These are phyloP conservation scores for Lymantria monacha DNA, from an alignment of 2,888 invertebrate species.

Conservation along the genomic window DNA sequence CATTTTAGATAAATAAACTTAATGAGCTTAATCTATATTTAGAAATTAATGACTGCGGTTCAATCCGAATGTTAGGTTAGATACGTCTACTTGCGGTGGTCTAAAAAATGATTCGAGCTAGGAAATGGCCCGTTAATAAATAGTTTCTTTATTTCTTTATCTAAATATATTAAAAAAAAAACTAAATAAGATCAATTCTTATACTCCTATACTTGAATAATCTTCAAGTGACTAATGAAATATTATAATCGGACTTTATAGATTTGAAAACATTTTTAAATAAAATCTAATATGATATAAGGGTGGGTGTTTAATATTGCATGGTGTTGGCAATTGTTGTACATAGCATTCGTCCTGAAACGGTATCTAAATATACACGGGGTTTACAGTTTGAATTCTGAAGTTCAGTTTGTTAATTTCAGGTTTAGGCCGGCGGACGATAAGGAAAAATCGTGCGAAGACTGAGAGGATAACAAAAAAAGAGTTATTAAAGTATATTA, in stretches of 20 bases:
- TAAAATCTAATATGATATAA: background rate
- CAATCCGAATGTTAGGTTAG: too few species aligned
- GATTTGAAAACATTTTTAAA: too few species aligned
- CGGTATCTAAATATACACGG: background rate
- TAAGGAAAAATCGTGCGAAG: conserved; percentile 48
- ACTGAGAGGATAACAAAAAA: conserved; percentile 41
- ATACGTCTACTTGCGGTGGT: too few species aligned
- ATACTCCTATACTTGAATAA: too few species aligned
- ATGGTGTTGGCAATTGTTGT: background rate
- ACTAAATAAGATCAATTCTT: too few species aligned
- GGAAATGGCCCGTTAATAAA: too few species aligned
- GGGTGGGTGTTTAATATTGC: conserved; percentile 4
- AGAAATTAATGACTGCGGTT: too few species aligned
- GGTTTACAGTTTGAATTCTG: conserved; percentile 23
- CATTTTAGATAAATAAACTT: conserved; percentile 15
- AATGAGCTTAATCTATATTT: conserved; percentile 32
- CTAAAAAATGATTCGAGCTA: too few species aligned
- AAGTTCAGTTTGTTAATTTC: conserved; percentile 67
- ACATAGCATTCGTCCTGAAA: background rate
- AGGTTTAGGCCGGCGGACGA: conserved; percentile 65
- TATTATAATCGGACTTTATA: too few species aligned
- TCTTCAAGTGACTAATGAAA: too few species aligned
- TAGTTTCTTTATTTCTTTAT: too few species aligned
- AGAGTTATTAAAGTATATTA: conserved; percentile 6
- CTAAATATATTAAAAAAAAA: too few species aligned